Evolutionary conservation across 2,113 vertebrate species (phyloP).

Genomic region (Hippocampus abdominalis): DNA sequence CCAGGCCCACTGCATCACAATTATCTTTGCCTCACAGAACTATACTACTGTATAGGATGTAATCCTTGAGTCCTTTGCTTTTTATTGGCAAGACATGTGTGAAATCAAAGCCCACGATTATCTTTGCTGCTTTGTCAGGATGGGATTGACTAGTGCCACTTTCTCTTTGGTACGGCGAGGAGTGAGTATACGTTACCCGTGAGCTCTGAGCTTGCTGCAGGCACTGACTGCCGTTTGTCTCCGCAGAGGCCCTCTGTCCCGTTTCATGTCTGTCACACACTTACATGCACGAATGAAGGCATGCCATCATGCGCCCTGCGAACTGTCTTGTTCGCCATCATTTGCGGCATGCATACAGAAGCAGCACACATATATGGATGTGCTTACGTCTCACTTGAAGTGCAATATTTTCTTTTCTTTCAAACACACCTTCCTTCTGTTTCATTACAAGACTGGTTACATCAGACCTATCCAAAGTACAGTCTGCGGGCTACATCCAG

Average conservation of each 20-base stretch:
- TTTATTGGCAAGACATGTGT: constrained; percentile 61
- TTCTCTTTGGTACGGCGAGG: constrained; percentile 58
- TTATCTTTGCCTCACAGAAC: background rate
- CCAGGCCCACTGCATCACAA: background rate
- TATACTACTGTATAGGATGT: constrained; percentile 13
- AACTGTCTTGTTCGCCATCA: constrained; percentile 15
- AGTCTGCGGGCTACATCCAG: background rate
- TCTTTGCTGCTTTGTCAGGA: constrained; percentile 68
- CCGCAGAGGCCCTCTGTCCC: constrained; percentile 50
- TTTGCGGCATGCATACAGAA: background rate
- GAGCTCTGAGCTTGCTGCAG: constrained; percentile 69
- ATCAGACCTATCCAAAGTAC: background rate
- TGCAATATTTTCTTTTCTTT: constrained; percentile 9
- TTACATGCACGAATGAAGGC: constrained; percentile 55
- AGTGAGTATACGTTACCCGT: constrained; percentile 61
- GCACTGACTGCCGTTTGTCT: constrained; percentile 61
- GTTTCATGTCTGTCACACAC: constrained; percentile 61
- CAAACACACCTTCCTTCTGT: constrained; percentile 5
- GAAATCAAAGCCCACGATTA: constrained; percentile 69
- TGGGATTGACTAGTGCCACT: constrained; percentile 67
- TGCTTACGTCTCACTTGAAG: background rate
- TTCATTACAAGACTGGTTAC: too few species aligned
- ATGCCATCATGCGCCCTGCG: constrained; percentile 20
- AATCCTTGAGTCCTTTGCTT: constrained; percentile 56
- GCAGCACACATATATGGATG: background rate